Evolutionary conservation across 2,888 invertebrate species (phyloP), one percentile per base, ranked within the genome.

Genomic region (Bombylius discolor): DNA sequence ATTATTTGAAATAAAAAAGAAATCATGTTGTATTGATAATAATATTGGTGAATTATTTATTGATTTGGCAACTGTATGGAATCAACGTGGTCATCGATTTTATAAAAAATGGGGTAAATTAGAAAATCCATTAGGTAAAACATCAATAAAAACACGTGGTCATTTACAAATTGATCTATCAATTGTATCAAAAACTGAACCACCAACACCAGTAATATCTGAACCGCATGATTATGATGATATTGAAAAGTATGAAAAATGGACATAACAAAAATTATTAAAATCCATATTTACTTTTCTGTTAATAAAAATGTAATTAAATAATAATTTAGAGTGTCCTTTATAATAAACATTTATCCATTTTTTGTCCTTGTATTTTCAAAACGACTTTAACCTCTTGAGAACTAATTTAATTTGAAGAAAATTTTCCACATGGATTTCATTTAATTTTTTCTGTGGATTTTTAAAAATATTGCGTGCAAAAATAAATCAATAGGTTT

Each of bases 101-200:
- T 85, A 83, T 67, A 87, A 89, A 68, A 91, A 91, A 73, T 94
- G 93, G 93, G 88, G 85, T 0, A 82, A 86, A 65, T 73, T 93
- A 47, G 81, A 80, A 36, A 77, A 83, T 56, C 83, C 85, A 0
- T 79, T 83, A 42, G 63, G 81, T 79, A 59, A 57, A 55, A 32
- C n/a, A 77, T 5, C 71, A 0, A 74, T 76, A 1, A 80, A 79
- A 0, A 76, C 81, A 1, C 81, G 81, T 61, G 93, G 92, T 2
- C 89, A 86, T 67, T 72, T 93, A 31, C 91, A 91, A 73, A 81
- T 91, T 58, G 89, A 90, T 67, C 79, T 93, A 59, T 80, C 82
- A 3, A 83, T 93, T 32, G 77, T 84, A 9, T 81, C 82, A 9
- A 84, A 82, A 69, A 85, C 85, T 7, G 83, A 86, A 63, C 75